Evolutionary conservation across 2,113 vertebrate species (phyloP).

Genomic region (Carassius auratus): DNA sequence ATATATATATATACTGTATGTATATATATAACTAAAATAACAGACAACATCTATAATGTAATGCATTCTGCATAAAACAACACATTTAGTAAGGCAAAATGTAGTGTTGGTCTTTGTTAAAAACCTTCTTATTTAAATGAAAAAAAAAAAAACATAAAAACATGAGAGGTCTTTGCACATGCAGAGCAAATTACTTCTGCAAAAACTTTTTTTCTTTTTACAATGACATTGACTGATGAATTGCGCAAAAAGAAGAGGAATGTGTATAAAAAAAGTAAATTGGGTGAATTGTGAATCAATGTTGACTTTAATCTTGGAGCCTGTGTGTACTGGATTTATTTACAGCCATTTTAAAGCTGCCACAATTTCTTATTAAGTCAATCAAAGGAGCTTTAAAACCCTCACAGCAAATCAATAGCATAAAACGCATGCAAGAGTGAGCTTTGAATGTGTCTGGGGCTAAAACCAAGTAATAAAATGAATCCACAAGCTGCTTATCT

Average conservation of each 20-base stretch:
- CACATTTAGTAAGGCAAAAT: not conserved
- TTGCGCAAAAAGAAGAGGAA: not conserved
- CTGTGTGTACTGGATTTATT: not conserved
- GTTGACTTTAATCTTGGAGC: not conserved
- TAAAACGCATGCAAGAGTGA: conserved; percentile 1
- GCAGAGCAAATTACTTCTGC: not conserved
- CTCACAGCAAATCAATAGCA: conserved; percentile 21
- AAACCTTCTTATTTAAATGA: not conserved
- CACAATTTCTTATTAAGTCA: conserved; percentile 9
- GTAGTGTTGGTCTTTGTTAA: no score
- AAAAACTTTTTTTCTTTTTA: not conserved
- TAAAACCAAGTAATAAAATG: conserved; percentile 30
- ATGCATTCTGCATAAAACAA: not conserved
- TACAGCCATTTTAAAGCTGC: not conserved
- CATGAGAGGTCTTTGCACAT: not conserved
- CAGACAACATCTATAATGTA: not conserved
- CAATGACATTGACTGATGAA: not conserved
- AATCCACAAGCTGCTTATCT: conserved; percentile 44
- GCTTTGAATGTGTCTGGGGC: not conserved
- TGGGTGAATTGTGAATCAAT: not conserved
- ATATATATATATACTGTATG: no score
- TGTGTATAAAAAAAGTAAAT: not conserved
- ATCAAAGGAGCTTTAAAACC: conserved; percentile 11
- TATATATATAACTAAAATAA: no score
- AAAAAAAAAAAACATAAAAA: not conserved